These are phyloP conservation scores for Aethina tumida DNA, from an alignment of 1,140 invertebrate species.

Conservation along the genomic window DNA sequence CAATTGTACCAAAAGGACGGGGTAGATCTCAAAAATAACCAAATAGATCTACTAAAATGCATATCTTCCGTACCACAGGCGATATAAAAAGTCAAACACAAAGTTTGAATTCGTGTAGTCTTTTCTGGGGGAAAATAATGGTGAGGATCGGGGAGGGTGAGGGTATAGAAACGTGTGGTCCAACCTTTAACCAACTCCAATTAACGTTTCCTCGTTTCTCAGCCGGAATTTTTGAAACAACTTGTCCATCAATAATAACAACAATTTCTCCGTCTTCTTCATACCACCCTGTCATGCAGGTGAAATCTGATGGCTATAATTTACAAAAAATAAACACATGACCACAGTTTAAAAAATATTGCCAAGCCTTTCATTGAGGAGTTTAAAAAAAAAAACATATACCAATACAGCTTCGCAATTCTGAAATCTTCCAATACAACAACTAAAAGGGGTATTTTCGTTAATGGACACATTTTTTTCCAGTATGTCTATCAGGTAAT, in stretches of 20 bases:
- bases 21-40: too few relatives aligned
- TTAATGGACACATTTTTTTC: too few relatives aligned
- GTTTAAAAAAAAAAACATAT: constrained; percentile 9
- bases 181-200: constrained; percentile 59
- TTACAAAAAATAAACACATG: constrained; percentile 12
- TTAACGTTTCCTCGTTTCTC: constrained; percentile 47
- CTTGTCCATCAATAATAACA: constrained; percentile 46
- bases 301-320: constrained; percentile 20
- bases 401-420: neutral
- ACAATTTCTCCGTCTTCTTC: constrained; percentile 38
- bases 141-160: constrained; percentile 3
- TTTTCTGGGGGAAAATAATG: constrained; percentile 1
- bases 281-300: constrained; percentile 34
- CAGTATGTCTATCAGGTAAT: too few relatives aligned
- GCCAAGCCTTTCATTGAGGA: constrained; percentile 8
- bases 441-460: too few relatives aligned
- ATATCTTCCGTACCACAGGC: too few relatives aligned
- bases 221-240: constrained; percentile 48
- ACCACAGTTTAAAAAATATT: constrained; percentile 8
- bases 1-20: too few relatives aligned
- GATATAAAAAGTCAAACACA: too few relatives aligned
- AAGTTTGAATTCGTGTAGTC: too few relatives aligned
- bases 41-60: too few relatives aligned
- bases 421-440: too few relatives aligned
- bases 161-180: constrained; percentile 22